Conservation (phyloP, 2,797 vertebrate species). For the Parambassis ranga region DNA sequence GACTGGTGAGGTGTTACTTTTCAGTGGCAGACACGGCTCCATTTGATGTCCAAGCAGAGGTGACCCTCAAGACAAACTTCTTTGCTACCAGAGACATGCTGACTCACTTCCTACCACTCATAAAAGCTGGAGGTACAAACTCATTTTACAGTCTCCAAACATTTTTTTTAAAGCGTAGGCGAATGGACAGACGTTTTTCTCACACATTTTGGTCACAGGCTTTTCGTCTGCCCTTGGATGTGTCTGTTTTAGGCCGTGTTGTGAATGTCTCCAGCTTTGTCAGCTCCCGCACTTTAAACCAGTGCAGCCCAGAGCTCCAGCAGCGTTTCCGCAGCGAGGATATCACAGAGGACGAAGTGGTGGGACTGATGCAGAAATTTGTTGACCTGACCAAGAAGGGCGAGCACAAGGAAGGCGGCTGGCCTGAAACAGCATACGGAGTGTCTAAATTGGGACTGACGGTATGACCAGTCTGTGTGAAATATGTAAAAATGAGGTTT, state of each 20-base stretch:
- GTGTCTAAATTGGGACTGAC: conserved; percentile 91
- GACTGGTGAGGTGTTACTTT: neutral
- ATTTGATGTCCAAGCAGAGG: conserved; percentile 84
- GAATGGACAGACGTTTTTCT: too few species aligned
- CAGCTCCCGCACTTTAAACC: conserved; percentile 65
- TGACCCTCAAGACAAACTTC: conserved; percentile 89
- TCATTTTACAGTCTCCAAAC: too few species aligned
- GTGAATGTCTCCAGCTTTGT: conserved; percentile 89
- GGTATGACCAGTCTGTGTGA: conserved; percentile 37
- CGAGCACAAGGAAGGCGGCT: conserved; percentile 84
- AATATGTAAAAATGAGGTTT: neutral
- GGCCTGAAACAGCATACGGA: conserved; percentile 88
- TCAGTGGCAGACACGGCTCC: conserved; percentile 77
- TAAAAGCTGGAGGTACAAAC: conserved; percentile 85
- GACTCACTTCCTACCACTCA: conserved; percentile 85
- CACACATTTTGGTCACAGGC: too few species aligned
- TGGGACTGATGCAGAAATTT: conserved; percentile 87
- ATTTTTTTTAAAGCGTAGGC: too few species aligned
- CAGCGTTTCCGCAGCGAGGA: conserved; percentile 83
- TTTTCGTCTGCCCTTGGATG: too few species aligned
- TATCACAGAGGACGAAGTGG: conserved; percentile 89
- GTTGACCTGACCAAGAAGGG: conserved; percentile 80
- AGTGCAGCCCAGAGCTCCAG: conserved; percentile 85
- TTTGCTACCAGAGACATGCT: conserved; percentile 85
- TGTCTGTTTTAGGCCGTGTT: conserved; percentile 80